These are phyloP conservation scores for Callaeas wilsoni DNA, from an alignment of 2,113 vertebrate genomes.

Conservation along the genomic window DNA sequence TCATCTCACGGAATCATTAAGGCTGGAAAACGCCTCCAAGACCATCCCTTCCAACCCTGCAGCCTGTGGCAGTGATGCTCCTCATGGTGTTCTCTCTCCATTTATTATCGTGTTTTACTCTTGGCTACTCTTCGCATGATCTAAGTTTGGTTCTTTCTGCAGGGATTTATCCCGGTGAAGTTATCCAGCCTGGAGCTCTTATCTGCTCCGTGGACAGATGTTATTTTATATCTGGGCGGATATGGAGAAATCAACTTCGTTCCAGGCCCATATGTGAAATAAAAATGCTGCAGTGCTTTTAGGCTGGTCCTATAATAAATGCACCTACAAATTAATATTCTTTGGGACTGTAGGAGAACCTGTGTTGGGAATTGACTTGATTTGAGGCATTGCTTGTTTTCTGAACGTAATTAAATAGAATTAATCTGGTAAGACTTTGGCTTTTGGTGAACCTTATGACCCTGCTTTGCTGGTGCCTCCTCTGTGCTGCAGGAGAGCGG, in stretches of 20 bases:
- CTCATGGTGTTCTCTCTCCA: neutral
- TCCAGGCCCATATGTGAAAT: neutral
- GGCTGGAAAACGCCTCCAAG: neutral
- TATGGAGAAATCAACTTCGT: neutral
- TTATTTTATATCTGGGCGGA: neutral
- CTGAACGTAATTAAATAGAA: neutral
- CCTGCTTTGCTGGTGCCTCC: neutral
- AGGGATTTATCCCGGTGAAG: neutral
- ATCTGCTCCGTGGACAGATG: neutral
- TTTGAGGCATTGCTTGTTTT: neutral
- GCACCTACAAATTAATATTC: no score
- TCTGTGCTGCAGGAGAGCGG: neutral
- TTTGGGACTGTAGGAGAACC: neutral
- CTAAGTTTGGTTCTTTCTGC: neutral
- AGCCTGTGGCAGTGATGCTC: neutral
- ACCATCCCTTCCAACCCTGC: no score
- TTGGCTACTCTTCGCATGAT: neutral
- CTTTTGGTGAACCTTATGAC: neutral
- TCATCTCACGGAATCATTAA: neutral
- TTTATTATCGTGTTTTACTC: accelerated
- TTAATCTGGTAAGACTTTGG: neutral
- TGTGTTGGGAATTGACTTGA: neutral
- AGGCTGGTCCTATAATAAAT: neutral
- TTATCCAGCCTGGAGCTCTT: neutral
- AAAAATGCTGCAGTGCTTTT: neutral